Conservation (phyloP, 2,797 vertebrate species). For the Nyctalus aviator region DNA sequence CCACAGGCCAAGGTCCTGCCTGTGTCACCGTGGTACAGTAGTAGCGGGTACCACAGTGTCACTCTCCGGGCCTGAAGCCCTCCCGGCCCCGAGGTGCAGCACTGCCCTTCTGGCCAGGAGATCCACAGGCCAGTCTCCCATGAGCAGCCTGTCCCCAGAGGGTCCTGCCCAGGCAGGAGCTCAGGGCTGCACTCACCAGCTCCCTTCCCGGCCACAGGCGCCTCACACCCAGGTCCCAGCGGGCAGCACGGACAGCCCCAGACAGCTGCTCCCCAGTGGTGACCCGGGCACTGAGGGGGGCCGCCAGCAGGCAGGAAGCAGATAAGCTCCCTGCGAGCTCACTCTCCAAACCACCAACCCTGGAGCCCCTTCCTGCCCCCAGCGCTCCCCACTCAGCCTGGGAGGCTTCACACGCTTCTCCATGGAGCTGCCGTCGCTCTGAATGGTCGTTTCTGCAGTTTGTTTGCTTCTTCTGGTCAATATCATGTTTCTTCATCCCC, state of each 20-base stretch:
- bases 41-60: background rate
- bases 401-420: background rate
- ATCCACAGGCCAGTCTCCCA: background rate
- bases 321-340: background rate
- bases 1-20: background rate
- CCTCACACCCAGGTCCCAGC: rapidly evolving
- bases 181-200: background rate
- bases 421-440: background rate
- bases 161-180: rapidly evolving
- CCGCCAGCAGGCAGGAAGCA: background rate
- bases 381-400: background rate
- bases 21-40: rapidly evolving
- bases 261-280: background rate
- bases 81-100: rapidly evolving
- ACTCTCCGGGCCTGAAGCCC: background rate
- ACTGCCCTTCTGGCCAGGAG: rapidly evolving
- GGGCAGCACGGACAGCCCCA: too few relatives aligned
- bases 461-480: too few relatives aligned
- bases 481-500: background rate
- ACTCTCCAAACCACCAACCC: background rate
- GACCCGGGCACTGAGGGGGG: too few relatives aligned
- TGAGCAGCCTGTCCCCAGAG: background rate
- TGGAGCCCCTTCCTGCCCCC: background rate
- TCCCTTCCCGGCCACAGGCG: background rate
- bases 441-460: background rate